Evolutionary conservation across 2,888 invertebrate species (phyloP).

Genomic region (Eristalis intricaria): DNA sequence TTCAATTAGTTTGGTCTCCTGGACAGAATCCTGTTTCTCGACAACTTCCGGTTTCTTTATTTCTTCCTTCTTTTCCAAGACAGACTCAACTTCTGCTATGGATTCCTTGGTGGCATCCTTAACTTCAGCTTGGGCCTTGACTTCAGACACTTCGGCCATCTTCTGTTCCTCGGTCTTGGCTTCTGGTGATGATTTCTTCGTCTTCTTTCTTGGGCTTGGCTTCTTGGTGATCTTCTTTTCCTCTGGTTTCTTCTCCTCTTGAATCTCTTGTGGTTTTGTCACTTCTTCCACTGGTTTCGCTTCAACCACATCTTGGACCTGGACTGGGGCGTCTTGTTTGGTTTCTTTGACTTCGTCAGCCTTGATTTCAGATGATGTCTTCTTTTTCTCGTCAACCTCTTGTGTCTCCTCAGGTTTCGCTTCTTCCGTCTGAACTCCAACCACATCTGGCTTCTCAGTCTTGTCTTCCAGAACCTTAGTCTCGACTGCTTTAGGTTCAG

Average conservation of each 20-base stretch:
- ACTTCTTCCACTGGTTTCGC: slow-evolving; percentile 42
- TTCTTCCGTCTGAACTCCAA: slow-evolving; percentile 6
- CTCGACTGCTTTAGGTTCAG: slow-evolving; percentile 4
- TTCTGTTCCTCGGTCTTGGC: not conserved
- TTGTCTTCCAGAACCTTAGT: not conserved
- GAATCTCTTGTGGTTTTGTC: no score
- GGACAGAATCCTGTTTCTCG: no score
- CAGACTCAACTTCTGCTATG: not conserved
- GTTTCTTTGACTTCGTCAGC: not conserved
- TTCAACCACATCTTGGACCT: not conserved
- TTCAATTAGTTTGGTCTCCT: no score
- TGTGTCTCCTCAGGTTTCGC: slow-evolving; percentile 37
- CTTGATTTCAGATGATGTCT: no score
- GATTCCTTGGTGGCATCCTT: not conserved
- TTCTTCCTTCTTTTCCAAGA: not conserved
- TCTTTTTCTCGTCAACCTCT: no score
- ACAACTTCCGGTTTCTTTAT: not conserved
- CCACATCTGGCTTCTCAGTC: not conserved
- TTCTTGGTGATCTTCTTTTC: slow-evolving; percentile 21
- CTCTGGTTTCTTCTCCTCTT: not conserved
- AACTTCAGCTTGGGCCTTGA: not conserved
- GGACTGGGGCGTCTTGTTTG: not conserved
- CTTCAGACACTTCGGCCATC: not conserved
- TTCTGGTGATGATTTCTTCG: not conserved
- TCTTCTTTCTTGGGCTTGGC: slow-evolving; percentile 1